These are phyloP conservation scores for Emys orbicularis DNA, from an alignment of 2,797 vertebrate genomes.

Conservation along the genomic window DNA sequence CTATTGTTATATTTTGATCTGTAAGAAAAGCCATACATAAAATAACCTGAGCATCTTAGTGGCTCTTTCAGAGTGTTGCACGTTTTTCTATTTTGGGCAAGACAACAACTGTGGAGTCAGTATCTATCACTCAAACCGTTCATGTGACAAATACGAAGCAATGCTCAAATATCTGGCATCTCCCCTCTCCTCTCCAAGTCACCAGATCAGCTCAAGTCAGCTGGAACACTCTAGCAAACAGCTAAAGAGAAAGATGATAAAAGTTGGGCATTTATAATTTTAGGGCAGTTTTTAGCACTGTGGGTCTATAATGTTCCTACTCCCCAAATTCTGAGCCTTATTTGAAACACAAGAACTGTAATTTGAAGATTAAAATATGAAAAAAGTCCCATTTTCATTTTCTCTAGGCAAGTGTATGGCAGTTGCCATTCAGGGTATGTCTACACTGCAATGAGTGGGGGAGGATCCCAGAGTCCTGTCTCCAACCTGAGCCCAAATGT, in stretches of 20 bases:
- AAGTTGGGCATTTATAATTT: not conserved
- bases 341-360: not conserved
- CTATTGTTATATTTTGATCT: rapidly evolving
- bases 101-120: not conserved
- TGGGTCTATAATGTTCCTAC: not conserved
- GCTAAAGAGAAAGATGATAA: not conserved
- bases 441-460: not conserved
- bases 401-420: not conserved
- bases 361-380: not conserved
- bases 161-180: constrained; percentile 27
- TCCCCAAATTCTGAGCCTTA: not conserved
- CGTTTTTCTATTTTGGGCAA: not conserved
- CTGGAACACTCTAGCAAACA: not conserved
- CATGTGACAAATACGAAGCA: constrained; percentile 37
- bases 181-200: constrained; percentile 8
- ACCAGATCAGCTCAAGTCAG: not conserved
- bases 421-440: not conserved
- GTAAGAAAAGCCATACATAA: not conserved
- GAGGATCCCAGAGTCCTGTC: not conserved
- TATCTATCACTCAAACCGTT: constrained; percentile 9
- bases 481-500: not conserved
- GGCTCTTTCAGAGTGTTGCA: not conserved
- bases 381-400: not conserved
- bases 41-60: not conserved
- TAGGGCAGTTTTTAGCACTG: not conserved